phyloP scores from a whole-genome alignment of 37 sponge, comb jelly and placozoan species.

The Mnemiopsis leidyi region DNA sequence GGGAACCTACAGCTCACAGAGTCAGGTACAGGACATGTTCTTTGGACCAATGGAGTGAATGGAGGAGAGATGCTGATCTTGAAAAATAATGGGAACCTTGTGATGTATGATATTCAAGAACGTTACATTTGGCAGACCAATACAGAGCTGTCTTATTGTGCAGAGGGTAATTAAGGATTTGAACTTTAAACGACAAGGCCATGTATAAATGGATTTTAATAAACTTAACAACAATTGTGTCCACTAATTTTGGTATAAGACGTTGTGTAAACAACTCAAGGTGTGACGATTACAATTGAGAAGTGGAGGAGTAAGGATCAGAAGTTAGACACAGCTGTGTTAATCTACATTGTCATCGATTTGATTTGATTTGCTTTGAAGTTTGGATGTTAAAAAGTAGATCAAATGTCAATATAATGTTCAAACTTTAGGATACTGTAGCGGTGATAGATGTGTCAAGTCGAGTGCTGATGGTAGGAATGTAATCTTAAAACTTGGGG shows the following conservation, averaged over 20 bases:
- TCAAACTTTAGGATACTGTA: not conserved
- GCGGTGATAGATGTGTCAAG: not conserved
- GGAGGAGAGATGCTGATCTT: not conserved
- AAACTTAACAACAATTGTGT: no score
- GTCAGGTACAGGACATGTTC: not conserved
- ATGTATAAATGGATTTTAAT: no score
- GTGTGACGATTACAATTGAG: no score
- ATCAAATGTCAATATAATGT: no score
- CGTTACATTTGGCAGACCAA: not conserved
- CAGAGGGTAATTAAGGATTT: not conserved
- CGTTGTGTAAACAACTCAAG: no score
- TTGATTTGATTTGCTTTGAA: no score
- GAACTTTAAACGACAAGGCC: no score
- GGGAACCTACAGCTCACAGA: not conserved
- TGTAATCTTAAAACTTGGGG: not conserved
- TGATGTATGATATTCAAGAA: not conserved
- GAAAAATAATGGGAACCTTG: not conserved
- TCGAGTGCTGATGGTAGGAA: not conserved
- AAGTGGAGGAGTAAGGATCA: no score
- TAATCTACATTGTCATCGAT: no score
- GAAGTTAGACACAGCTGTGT: no score
- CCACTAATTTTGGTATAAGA: no score
- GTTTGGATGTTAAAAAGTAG: no score
- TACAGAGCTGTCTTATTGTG: not conserved
- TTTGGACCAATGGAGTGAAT: not conserved